Conservation (phyloP, 2,888 invertebrate species). For the Agrotis ipsilon region DNA sequence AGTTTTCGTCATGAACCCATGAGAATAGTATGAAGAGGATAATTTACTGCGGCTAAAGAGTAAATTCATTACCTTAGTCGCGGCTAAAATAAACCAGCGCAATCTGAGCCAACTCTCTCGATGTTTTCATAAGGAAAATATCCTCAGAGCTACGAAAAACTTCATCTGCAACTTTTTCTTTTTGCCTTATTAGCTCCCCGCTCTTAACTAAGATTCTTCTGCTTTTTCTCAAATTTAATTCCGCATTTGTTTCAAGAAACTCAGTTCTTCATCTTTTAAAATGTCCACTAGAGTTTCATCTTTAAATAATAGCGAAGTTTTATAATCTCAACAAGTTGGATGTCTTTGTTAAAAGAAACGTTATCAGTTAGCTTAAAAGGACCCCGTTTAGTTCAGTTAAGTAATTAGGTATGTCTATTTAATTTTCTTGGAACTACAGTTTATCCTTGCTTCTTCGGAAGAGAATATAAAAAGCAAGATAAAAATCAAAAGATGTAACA, state of each 20-base stretch:
- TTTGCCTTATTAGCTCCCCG: slow-evolving; percentile 82
- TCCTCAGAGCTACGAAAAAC: slow-evolving; percentile 79
- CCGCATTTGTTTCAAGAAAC: slow-evolving; percentile 72
- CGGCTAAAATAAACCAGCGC: slow-evolving; percentile 74
- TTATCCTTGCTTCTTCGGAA: slow-evolving; percentile 6
- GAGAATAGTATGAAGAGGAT: slow-evolving; percentile 51
- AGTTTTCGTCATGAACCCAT: slow-evolving; percentile 4
- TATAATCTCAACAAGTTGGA: slow-evolving; percentile 45
- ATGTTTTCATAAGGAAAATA: slow-evolving; percentile 85
- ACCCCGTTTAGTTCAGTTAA: slow-evolving; percentile 31
- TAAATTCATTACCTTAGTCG: slow-evolving; percentile 75
- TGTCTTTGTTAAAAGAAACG: slow-evolving; percentile 38
- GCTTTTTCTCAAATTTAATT: slow-evolving; percentile 80
- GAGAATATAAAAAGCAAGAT: slow-evolving; percentile 24
- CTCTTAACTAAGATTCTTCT: slow-evolving; percentile 82
- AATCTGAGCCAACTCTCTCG: slow-evolving; percentile 77
- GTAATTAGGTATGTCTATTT: slow-evolving; percentile 41
- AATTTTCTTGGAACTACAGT: slow-evolving; percentile 21
- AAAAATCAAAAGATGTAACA: slow-evolving; percentile 52
- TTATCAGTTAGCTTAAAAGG: slow-evolving; percentile 33
- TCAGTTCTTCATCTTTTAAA: slow-evolving; percentile 68
- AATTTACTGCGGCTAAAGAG: slow-evolving; percentile 73
- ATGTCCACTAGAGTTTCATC: slow-evolving; percentile 67
- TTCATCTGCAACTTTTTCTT: slow-evolving; percentile 83
- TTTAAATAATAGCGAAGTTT: slow-evolving; percentile 53